Conservation (phyloP, 53 echinoderm and acorn worm species). For the Pentamera pediparva region DNA sequence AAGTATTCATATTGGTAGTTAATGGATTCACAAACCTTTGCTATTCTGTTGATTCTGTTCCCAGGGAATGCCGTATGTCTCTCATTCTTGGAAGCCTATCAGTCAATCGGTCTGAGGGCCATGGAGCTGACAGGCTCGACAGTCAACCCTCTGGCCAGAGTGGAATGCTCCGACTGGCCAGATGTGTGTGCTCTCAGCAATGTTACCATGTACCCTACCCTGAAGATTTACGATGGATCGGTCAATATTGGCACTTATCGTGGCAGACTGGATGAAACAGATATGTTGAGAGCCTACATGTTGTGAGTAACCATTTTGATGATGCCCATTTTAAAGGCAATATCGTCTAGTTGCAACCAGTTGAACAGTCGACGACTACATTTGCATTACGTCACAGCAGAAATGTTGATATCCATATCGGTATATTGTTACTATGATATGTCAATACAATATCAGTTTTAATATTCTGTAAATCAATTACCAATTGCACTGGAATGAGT, state of each 20-base stretch:
- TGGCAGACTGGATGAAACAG: slow-evolving; percentile 52
- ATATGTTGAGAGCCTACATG: slow-evolving; percentile 50
- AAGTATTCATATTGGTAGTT: too few species aligned
- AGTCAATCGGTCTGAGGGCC: not conserved
- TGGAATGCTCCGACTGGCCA: slow-evolving; percentile 91
- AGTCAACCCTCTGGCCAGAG: slow-evolving; percentile 64
- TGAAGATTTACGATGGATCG: slow-evolving; percentile 57
- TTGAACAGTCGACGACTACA: too few species aligned
- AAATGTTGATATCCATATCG: too few species aligned
- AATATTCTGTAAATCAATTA: too few species aligned
- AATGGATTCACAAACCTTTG: not conserved
- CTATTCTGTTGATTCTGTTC: not conserved
- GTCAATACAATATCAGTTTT: too few species aligned
- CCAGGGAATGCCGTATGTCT: slow-evolving; percentile 84
- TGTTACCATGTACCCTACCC: slow-evolving; percentile 76
- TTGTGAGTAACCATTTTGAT: too few species aligned
- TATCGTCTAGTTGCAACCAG: too few species aligned
- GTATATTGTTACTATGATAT: too few species aligned
- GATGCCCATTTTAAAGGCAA: too few species aligned
- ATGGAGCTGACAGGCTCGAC: slow-evolving; percentile 26
- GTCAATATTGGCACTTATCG: slow-evolving; percentile 48
- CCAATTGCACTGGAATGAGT: too few species aligned
- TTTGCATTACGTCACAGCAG: too few species aligned
- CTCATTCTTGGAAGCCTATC: slow-evolving; percentile 66
- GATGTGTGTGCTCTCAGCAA: slow-evolving; percentile 86